These are phyloP conservation scores for Pocillopora verrucosa DNA, from an alignment of 64 coral and sea anemone genomes.

Conservation along the genomic window DNA sequence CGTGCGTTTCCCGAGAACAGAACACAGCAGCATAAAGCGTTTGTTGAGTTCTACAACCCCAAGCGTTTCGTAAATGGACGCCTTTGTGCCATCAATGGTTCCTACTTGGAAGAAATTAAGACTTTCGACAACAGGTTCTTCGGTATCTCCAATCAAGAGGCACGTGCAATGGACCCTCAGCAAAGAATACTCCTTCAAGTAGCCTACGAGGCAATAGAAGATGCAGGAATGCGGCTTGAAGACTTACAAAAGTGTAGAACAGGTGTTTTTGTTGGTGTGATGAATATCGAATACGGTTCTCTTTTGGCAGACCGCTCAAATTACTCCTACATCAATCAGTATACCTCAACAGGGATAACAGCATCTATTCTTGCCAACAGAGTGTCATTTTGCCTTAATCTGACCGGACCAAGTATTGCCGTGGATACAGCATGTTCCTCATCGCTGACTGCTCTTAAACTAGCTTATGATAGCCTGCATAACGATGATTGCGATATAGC, in stretches of 20 bases:
- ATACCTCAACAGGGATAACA: constrained; percentile 22
- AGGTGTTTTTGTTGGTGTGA: constrained; percentile 74
- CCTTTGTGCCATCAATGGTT: constrained; percentile 45
- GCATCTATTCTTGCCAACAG: constrained; percentile 22
- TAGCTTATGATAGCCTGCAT: constrained; percentile 51
- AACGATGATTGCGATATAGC: constrained; percentile 65
- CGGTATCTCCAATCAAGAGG: constrained; percentile 65
- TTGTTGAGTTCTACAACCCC: constrained; percentile 42
- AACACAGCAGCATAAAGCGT: not conserved
- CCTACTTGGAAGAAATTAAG: constrained; percentile 64
- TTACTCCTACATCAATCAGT: constrained; percentile 25
- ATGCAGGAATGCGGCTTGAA: constrained; percentile 44
- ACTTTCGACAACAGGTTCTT: constrained; percentile 67
- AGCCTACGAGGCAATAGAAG: constrained; percentile 61
- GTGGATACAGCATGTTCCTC: constrained; percentile 84
- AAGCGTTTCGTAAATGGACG: constrained; percentile 67
- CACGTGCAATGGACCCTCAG: constrained; percentile 67
- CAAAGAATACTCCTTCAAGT: no score
- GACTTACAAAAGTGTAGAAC: constrained; percentile 59
- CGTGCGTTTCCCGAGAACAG: constrained; percentile 58
- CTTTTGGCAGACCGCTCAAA: not conserved
- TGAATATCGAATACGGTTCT: constrained; percentile 66
- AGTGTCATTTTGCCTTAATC: constrained; percentile 51
- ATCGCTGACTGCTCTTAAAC: constrained; percentile 62
- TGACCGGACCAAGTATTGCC: constrained; percentile 62